A percentile compares a stretch with the other conserved stretches of the same genome.
Evolutionary conservation across 2,888 invertebrate species (phyloP).

Genomic region (Trissolcus brochymenae): DNA sequence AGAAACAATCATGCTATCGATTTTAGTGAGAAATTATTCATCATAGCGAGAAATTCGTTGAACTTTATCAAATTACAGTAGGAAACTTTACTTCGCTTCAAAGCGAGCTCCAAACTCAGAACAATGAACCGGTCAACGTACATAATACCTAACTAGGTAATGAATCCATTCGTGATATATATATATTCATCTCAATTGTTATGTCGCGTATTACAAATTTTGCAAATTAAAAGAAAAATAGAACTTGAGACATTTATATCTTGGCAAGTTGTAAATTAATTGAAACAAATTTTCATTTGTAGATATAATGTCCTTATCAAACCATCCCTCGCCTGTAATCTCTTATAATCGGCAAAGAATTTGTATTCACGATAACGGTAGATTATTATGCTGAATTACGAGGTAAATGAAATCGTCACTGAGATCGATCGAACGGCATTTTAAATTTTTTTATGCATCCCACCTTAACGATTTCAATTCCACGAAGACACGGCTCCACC

Average conservation of each 20-base stretch:
- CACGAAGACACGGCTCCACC: constrained; percentile 26
- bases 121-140: constrained; percentile 46
- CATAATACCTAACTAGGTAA: constrained; percentile 42
- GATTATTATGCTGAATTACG: not conserved
- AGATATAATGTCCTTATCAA: too few relatives aligned
- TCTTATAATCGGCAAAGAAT: constrained; percentile 13
- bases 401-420: constrained; percentile 20
- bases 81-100: constrained; percentile 31
- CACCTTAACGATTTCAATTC: constrained; percentile 37
- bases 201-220: constrained; percentile 14
- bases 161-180: constrained; percentile 49
- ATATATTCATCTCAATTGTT: constrained; percentile 46
- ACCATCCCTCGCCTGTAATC: not conserved
- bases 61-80: constrained; percentile 46
- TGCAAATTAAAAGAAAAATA: not conserved
- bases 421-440: constrained; percentile 18
- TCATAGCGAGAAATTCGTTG: constrained; percentile 34
- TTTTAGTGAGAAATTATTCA: constrained; percentile 30
- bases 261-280: not conserved
- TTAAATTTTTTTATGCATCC: constrained; percentile 31
- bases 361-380: constrained; percentile 25
- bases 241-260: not conserved
- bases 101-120: constrained; percentile 31
- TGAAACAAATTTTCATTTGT: too few relatives aligned
- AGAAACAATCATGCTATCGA: constrained; percentile 5